Evolutionary conservation across 1,140 invertebrate genomes (phyloP).

Genomic region (Globodera rostochiensis): DNA sequence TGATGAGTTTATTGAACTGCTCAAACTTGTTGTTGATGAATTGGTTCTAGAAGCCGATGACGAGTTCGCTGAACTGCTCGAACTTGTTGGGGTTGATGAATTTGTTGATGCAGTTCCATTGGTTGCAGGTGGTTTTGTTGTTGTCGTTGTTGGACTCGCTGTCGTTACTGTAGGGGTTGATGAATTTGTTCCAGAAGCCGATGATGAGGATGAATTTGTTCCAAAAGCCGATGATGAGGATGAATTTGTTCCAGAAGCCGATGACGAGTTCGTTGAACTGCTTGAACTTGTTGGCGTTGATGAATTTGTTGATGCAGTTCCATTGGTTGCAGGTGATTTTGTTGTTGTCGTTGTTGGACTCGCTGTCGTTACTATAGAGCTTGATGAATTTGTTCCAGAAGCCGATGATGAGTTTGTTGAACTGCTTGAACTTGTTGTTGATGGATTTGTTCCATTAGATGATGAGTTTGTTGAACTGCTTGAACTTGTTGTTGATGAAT

Average conservation of each 20-base stretch:
- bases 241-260: not conserved
- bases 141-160: not conserved
- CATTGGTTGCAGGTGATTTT: not conserved
- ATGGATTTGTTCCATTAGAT: not conserved
- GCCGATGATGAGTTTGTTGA: not conserved
- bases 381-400: not conserved
- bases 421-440: not conserved
- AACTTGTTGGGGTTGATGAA: not conserved
- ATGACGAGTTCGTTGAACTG: not conserved
- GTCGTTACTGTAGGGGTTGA: not conserved
- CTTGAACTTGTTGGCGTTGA: not conserved
- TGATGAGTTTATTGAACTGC: not conserved
- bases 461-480: not conserved
- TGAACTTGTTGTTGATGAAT: not conserved
- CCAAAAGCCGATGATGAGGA: too few species aligned
- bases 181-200: not conserved
- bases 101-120: constrained; percentile 9
- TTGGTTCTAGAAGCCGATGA: not conserved
- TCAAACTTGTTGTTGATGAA: not conserved
- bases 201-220: not conserved
- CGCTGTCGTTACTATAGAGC: not conserved
- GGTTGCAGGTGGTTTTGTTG: not conserved
- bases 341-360: not conserved
- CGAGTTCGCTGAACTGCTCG: not conserved
- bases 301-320: not conserved